phyloP scores from a whole-genome alignment of 2,113 vertebrate species.

The Empidonax alnorum region DNA sequence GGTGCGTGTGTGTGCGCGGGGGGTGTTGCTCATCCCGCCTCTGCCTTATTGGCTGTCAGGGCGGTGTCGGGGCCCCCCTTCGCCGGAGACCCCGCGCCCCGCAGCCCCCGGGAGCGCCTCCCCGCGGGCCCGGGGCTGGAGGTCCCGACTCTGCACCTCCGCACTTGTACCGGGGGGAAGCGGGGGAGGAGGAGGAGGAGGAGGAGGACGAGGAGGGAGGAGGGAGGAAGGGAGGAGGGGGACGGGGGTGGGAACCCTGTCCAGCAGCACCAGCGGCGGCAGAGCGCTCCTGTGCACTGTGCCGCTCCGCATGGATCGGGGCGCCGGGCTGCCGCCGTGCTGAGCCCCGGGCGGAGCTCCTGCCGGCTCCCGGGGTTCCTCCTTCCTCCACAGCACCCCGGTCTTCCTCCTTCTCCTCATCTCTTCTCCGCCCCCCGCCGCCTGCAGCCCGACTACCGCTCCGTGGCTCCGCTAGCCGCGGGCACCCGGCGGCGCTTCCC shows the following conservation, averaged over 20 bases:
- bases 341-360: constrained; percentile 26
- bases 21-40: constrained; percentile 4
- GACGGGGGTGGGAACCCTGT: constrained; percentile 57
- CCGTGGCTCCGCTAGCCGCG: neutral
- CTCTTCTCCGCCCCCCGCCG: neutral
- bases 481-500: constrained; percentile 36
- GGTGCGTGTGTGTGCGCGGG: neutral
- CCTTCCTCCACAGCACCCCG: neutral
- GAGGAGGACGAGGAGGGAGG: neutral
- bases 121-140: constrained; percentile 15
- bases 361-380: constrained; percentile 13
- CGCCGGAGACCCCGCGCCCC: neutral
- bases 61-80: neutral
- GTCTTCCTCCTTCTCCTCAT: constrained; percentile 39
- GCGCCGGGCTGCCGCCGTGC: neutral
- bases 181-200: neutral
- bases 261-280: constrained; percentile 17
- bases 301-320: constrained; percentile 46
- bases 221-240: constrained; percentile 12
- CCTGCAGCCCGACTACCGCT: neutral
- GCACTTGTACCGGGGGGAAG: neutral
- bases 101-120: constrained; percentile 42
- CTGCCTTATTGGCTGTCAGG: constrained; percentile 46
- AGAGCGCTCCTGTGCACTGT: neutral
- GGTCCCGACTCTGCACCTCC: constrained; percentile 31